Evolutionary conservation across 2,888 invertebrate genomes (phyloP).

Genomic region (Acanthosepion lycidas): DNA sequence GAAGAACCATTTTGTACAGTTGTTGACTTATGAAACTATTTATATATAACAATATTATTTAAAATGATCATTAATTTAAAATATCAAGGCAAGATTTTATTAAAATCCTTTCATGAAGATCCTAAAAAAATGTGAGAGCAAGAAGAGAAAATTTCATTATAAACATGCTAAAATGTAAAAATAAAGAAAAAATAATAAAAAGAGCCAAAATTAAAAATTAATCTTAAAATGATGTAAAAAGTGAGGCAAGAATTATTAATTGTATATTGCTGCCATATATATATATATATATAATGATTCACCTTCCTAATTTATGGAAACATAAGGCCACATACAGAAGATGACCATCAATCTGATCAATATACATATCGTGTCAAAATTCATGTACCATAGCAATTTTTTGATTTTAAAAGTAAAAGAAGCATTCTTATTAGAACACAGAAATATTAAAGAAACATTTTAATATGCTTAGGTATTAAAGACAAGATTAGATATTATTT

Average conservation of each 20-base stretch:
- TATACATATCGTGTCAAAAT: neutral
- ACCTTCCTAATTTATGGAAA: conserved; percentile 25
- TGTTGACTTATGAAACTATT: neutral
- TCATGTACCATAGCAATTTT: neutral
- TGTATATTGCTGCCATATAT: too few relatives aligned
- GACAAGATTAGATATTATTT: neutral
- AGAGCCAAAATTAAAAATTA: too few relatives aligned
- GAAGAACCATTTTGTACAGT: neutral
- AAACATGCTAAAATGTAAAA: neutral
- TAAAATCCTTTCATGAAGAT: too few relatives aligned
- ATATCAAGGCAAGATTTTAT: too few relatives aligned
- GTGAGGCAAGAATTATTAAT: too few relatives aligned
- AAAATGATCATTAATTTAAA: neutral
- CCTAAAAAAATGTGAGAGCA: too few relatives aligned
- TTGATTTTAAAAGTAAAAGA: neutral
- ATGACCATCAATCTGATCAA: neutral
- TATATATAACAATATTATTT: neutral
- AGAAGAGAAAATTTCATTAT: too few relatives aligned
- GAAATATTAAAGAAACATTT: neutral
- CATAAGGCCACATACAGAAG: conserved; percentile 24
- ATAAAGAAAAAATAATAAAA: neutral
- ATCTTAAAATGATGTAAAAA: too few relatives aligned
- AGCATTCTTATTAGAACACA: neutral
- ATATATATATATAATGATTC: neutral
- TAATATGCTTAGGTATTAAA: neutral